Percentiles rank a stretch among this genome's conserved stretches.
phyloP scores from a whole-genome alignment of 2,888 invertebrate species.

The Eupithecia pulchellata region DNA sequence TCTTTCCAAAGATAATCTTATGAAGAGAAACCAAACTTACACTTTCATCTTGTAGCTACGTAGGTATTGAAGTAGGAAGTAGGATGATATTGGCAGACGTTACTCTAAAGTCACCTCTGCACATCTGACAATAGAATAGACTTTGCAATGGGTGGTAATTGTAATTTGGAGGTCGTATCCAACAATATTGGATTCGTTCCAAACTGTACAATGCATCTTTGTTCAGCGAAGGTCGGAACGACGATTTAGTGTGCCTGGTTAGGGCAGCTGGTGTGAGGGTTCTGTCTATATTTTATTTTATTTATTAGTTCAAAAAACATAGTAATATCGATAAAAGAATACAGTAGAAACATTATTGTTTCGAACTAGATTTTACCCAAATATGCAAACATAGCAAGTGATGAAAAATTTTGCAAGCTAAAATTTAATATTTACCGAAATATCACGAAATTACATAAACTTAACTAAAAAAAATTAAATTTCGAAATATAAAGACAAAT shows the following conservation, averaged over 20 bases:
- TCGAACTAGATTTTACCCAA: too few species aligned
- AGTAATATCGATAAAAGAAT: too few species aligned
- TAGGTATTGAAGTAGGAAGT: not conserved
- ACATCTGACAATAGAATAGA: not conserved
- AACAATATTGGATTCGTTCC: slow-evolving; percentile 84
- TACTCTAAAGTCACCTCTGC: not conserved
- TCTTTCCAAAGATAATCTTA: not conserved
- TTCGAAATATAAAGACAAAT: too few species aligned
- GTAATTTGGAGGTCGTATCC: slow-evolving; percentile 81
- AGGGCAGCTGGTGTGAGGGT: slow-evolving; percentile 29
- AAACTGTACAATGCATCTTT: slow-evolving; percentile 82
- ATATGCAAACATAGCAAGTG: too few species aligned
- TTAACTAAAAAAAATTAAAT: too few species aligned
- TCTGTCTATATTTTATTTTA: slow-evolving; percentile 12
- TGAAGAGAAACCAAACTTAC: not conserved
- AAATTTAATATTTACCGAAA: too few species aligned
- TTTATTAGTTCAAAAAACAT: too few species aligned
- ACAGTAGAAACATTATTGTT: too few species aligned
- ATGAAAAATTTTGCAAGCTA: too few species aligned
- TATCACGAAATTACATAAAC: too few species aligned
- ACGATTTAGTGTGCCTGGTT: slow-evolving; percentile 60
- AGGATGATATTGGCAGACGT: not conserved
- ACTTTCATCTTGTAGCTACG: not conserved
- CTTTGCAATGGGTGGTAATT: slow-evolving; percentile 48
- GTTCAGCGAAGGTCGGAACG: slow-evolving; percentile 77